A percentile compares a stretch with the other conserved stretches of the same genome.
phyloP scores from a whole-genome alignment of 2,797 vertebrate species.

The Coilia nasus region DNA sequence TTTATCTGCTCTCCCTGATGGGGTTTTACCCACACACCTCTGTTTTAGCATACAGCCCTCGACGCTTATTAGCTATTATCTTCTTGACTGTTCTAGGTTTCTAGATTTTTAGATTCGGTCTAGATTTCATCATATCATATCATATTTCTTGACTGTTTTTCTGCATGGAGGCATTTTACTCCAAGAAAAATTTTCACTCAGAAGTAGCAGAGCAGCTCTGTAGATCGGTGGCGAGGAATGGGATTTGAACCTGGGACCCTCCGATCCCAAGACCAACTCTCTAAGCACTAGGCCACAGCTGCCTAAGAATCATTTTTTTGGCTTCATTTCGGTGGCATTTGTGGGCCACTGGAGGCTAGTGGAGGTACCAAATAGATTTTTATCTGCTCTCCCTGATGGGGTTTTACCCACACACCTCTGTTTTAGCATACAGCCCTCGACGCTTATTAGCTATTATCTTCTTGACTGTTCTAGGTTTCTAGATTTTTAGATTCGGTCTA shows the following conservation, averaged over 20 bases:
- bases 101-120: too few species aligned
- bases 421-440: background rate
- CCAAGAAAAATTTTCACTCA: constrained; percentile 66
- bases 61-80: background rate
- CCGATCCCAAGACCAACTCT: too few species aligned
- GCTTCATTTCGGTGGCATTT: background rate
- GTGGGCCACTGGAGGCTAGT: background rate
- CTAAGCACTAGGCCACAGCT: too few species aligned
- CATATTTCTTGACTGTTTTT: constrained; percentile 55
- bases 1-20: background rate
- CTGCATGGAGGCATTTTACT: constrained; percentile 68
- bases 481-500: too few species aligned
- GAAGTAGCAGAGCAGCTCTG: constrained; percentile 66
- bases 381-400: background rate
- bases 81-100: too few species aligned
- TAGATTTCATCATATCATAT: too few species aligned
- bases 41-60: background rate
- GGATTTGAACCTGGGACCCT: too few species aligned
- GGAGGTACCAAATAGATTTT: background rate
- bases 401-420: background rate
- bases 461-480: too few species aligned
- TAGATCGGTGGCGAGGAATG: constrained; percentile 55
- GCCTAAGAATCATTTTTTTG: background rate
- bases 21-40: background rate
- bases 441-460: background rate